Conservation (phyloP, 2,113 vertebrate genomes). For the Eclectus roratus region DNA sequence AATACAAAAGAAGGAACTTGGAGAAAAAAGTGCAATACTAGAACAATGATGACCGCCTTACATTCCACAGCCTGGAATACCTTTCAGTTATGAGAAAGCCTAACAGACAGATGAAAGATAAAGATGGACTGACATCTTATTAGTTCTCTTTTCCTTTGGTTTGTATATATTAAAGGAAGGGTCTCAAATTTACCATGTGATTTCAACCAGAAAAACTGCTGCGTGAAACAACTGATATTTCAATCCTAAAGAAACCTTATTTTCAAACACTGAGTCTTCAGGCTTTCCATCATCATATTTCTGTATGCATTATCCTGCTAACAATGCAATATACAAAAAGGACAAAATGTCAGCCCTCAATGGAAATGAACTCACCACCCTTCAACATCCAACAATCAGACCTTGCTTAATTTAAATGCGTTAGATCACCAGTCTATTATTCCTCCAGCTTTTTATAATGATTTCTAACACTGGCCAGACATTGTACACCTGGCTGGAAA, state of each 20-base stretch:
- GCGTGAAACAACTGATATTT: slow-evolving; percentile 2
- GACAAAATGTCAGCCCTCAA: slow-evolving; percentile 6
- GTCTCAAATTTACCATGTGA: neutral
- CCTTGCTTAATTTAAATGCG: slow-evolving; percentile 9
- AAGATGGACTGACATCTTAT: neutral
- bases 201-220: neutral
- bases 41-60: neutral
- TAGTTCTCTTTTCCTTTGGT: neutral
- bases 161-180: slow-evolving; percentile 4
- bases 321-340: slow-evolving; percentile 20
- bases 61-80: neutral
- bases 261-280: neutral
- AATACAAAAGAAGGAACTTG: neutral
- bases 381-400: slow-evolving; percentile 28
- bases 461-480: neutral
- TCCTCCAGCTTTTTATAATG: slow-evolving; percentile 20
- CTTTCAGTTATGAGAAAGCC: neutral
- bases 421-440: slow-evolving; percentile 9
- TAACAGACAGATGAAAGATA: neutral
- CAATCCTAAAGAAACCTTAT: neutral
- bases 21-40: neutral
- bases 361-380: slow-evolving; percentile 29
- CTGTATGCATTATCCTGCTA: neutral
- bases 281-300: slow-evolving; percentile 27
- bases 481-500: slow-evolving; percentile 41